These are phyloP conservation scores for Phylloscopus collybita DNA, from an alignment of 2,797 vertebrate species.

Conservation along the genomic window DNA sequence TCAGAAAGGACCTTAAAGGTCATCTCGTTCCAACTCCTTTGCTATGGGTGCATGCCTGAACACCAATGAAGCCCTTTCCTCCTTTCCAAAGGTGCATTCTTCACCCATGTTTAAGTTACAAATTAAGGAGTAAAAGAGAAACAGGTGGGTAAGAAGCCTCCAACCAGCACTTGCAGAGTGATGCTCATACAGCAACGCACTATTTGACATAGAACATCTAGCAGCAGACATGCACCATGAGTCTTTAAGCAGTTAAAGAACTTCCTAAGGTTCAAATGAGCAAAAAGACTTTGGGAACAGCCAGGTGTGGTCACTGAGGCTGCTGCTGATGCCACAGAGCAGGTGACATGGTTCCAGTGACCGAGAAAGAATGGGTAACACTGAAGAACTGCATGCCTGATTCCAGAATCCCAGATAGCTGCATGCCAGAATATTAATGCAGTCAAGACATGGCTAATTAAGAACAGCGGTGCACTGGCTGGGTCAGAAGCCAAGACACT, in stretches of 20 bases:
- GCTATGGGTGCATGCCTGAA: neutral
- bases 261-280: neutral
- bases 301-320: neutral
- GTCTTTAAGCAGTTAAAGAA: neutral
- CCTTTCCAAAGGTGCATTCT: neutral
- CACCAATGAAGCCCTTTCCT: neutral
- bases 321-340: neutral
- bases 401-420: neutral
- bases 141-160: neutral
- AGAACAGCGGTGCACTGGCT: conserved; percentile 32
- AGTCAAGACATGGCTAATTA: conserved; percentile 37
- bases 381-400: neutral
- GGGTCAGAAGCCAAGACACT: conserved; percentile 48
- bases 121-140: neutral
- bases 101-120: neutral
- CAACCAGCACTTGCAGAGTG: neutral
- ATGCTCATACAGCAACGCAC: rapidly evolving
- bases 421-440: neutral
- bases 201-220: neutral
- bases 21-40: neutral
- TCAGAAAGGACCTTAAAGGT: neutral
- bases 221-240: neutral
- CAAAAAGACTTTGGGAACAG: neutral
- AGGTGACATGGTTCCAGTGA: neutral
- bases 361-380: neutral